Evolutionary conservation across 2,888 invertebrate species (phyloP), one percentile per base, ranked within the genome.

Genomic region (Sinhomidia bicolor): DNA sequence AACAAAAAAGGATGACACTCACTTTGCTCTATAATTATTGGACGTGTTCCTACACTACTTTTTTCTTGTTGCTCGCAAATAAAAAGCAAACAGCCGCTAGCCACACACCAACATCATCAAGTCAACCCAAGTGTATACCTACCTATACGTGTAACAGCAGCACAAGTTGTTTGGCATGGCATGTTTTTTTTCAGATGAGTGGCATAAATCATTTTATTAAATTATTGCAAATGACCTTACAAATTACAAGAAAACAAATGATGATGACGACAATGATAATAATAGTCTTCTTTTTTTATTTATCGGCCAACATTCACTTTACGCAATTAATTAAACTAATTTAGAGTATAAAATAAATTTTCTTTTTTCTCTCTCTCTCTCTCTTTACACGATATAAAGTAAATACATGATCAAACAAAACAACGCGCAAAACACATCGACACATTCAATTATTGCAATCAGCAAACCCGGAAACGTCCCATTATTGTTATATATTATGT

Each of bases 391-490:
- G n/a, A n/a, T n/a, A n/a, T n/a, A n/a, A n/a, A n/a, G n/a, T n/a
- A n/a, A n/a, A n/a, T n/a, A n/a, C n/a, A n/a, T n/a, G n/a, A n/a
- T 74, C n/a, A 36, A 68, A 68, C 65, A 68, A 23, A 44, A 47
- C 23, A 10, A 47, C 1, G 20, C 41, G 1, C 17, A 47, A 23
- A 78, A 9, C 54, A 79, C 32, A 60, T 79, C 79, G 47, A 78
- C 78, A 47, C 54, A 60, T 57, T 36, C 44, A 2, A 17, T 32
- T 26, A 26, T 76, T 17, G 3, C 54, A 76, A 54, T 76, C 76
- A 76, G 20, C 76, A 76, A 79, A 79, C 79, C 79, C 79, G 79
- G 79, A 79, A 79, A 47, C 14, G 76, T 51, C 51, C 76, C 51
- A 51, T 76, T 71, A 71, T 36, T 20, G 29, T 51, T 47, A 29